phyloP scores from a whole-genome alignment of 2,113 vertebrate genomes.

The Girardinichthys multiradiatus region DNA sequence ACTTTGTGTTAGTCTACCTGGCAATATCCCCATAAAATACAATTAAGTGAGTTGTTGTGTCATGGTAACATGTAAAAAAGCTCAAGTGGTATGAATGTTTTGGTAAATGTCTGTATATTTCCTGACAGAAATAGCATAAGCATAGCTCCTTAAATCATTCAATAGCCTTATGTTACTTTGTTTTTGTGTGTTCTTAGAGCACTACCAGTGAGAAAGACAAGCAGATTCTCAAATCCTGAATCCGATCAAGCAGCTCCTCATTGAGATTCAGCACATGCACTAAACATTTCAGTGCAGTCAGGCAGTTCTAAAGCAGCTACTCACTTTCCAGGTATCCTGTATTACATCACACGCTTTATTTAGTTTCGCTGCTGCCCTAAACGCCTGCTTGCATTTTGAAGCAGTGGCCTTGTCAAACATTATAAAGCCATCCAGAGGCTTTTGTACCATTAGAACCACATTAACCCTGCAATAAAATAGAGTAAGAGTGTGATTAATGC shows the following conservation, averaged over 20 bases:
- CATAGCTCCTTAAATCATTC: no score
- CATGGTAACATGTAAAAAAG: no score
- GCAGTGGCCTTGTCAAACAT: constrained; percentile 69
- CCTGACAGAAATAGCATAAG: no score
- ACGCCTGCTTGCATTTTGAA: constrained; percentile 63
- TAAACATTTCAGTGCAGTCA: constrained; percentile 46
- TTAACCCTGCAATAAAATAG: constrained; percentile 15
- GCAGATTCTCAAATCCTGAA: not conserved
- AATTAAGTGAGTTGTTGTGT: no score
- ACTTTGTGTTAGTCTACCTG: no score
- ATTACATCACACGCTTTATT: constrained; percentile 72
- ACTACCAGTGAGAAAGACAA: no score
- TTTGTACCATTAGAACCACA: constrained; percentile 46
- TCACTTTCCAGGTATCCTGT: constrained; percentile 50
- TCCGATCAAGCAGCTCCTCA: constrained; percentile 36
- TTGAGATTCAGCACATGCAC: constrained; percentile 26
- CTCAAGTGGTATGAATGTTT: no score
- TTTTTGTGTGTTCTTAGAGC: not conserved
- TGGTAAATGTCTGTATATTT: no score
- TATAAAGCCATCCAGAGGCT: constrained; percentile 53
- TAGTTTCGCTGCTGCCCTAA: constrained; percentile 60
- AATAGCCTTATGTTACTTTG: not conserved
- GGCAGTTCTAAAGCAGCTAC: constrained; percentile 47
- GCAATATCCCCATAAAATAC: no score
- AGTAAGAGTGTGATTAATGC: constrained; percentile 12